Evolutionary conservation across 2,888 invertebrate genomes (phyloP).

Genomic region (Pteria penguin): DNA sequence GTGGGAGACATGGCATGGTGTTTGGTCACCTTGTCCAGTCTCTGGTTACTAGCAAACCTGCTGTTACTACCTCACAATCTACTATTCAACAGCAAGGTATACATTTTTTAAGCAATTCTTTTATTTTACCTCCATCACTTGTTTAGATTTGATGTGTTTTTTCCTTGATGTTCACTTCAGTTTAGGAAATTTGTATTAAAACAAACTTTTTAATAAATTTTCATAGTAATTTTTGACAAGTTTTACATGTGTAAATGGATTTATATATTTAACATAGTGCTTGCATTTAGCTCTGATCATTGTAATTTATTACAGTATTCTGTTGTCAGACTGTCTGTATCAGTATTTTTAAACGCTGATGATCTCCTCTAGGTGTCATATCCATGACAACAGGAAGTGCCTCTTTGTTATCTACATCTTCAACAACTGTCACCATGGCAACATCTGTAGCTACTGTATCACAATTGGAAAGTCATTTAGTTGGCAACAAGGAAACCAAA

Average conservation of each 20-base stretch:
- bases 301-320: no score
- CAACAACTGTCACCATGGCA: slow-evolving; percentile 28
- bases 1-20: slow-evolving; percentile 71
- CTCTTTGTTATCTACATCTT: slow-evolving; percentile 11
- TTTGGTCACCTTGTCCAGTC: slow-evolving; percentile 62
- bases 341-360: not conserved
- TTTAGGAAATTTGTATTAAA: no score
- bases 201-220: no score
- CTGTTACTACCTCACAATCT: slow-evolving; percentile 27
- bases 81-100: slow-evolving; percentile 10
- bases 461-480: slow-evolving; percentile 60
- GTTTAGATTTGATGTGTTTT: no score
- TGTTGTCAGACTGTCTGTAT: not conserved
- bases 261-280: not conserved
- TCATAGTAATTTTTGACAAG: no score
- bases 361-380: not conserved
- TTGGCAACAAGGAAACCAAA: slow-evolving; percentile 54
- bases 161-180: no score
- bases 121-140: no score
- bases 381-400: not conserved
- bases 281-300: not conserved
- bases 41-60: slow-evolving; percentile 17
- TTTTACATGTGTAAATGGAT: no score
- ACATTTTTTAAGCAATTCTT: no score
- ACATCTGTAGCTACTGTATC: slow-evolving; percentile 29